These are phyloP conservation scores for Ciconia boyciana DNA, from an alignment of 2,113 vertebrate genomes.

Conservation along the genomic window DNA sequence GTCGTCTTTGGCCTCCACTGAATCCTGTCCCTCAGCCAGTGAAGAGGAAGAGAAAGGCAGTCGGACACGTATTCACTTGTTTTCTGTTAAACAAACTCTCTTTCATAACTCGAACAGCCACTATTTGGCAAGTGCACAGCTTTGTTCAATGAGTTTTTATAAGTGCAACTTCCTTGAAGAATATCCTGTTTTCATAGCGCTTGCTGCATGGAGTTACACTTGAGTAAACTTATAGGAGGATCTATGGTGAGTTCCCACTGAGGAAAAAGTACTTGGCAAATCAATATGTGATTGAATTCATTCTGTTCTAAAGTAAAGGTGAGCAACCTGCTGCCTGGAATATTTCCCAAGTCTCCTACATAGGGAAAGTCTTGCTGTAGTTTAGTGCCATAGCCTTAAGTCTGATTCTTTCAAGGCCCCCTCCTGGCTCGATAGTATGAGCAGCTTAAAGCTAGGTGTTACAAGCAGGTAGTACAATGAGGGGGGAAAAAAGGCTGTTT, in stretches of 20 bases:
- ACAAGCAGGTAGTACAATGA: too few relatives aligned
- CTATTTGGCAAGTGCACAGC: not conserved
- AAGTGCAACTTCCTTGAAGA: not conserved
- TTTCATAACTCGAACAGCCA: not conserved
- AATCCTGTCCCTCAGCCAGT: not conserved
- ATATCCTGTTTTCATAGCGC: not conserved
- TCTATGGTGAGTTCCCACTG: not conserved
- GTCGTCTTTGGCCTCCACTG: not conserved
- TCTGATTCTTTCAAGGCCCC: too few relatives aligned
- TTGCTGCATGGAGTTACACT: not conserved
- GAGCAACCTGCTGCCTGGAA: not conserved
- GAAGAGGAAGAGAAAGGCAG: not conserved
- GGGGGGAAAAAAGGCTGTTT: not conserved
- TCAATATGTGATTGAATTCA: not conserved
- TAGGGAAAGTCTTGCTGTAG: not conserved
- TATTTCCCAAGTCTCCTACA: not conserved
- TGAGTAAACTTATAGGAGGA: not conserved
- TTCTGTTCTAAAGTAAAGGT: not conserved
- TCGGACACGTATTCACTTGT: not conserved
- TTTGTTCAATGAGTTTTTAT: not conserved
- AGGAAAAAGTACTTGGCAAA: not conserved
- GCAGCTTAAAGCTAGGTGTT: not conserved
- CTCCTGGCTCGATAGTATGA: not conserved
- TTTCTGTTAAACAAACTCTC: not conserved
- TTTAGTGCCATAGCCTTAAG: not conserved